Evolutionary conservation across 2,797 vertebrate species (phyloP), one percentile per base, ranked within the genome.

Genomic region (Dermochelys coriacea): DNA sequence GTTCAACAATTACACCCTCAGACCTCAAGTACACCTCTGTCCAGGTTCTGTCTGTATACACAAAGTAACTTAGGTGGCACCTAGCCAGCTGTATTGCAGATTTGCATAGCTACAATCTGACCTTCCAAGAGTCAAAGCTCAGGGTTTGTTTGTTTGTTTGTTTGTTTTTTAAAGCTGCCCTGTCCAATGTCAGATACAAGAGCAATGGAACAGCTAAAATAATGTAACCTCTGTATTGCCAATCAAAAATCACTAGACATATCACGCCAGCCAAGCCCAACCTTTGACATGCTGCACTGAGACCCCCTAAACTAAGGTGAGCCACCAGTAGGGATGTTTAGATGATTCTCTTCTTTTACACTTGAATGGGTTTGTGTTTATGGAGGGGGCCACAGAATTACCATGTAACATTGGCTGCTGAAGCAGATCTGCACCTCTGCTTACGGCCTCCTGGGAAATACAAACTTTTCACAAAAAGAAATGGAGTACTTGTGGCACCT

Each of bases 201-300:
- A 86, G 57, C 37, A 96, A 84, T 4, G 49, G 59, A 89, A 80
- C 68, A 93, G 57, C 80, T 89, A 95, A 96, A 88, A 82, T 87
- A 94, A 86, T 89, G 80, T 90, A 88, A 91, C 1, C 18, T 89
- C 54, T 88, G 57, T 84, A 37, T 51, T 82, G 49, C n/a, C 87
- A 51, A 37, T 52, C 91, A 61, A 75, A 34, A 88, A 82, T 16
- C 82, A 94, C 77, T 57, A 91, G 12, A 29, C 74, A 34, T 78
- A n/a, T 37, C 91, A 84, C 95, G 10, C n/a, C 85, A 88, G 25
- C 23, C 54, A 68, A 19, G 14, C 6, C 47, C 29, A 74, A 27
- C n/a, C 31, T 41, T 45, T 51, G 21, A 34, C 34, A 5, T 0
- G 2, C 9, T 64, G 6, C 3, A 0, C 25, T 50, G 2, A 61